Conservation (phyloP, 2,797 vertebrate species). For the Aulostomus chinensis region DNA sequence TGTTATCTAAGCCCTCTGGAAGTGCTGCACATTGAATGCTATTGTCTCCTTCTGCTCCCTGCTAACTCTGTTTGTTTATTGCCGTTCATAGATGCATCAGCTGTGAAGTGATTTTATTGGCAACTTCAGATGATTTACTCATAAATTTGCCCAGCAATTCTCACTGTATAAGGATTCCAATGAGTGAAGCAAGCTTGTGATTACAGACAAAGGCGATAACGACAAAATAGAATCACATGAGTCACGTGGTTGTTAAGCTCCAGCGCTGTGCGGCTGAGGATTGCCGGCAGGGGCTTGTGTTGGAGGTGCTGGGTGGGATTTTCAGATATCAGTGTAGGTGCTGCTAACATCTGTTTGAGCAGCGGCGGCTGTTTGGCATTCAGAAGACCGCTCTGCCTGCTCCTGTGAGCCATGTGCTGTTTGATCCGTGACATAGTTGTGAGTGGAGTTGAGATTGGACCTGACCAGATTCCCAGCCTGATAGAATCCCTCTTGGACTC, state of each 20-base stretch:
- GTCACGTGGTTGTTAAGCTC: constrained; percentile 23
- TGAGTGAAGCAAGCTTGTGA: background rate
- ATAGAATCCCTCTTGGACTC: constrained; percentile 33
- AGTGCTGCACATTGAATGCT: constrained; percentile 28
- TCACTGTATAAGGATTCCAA: background rate
- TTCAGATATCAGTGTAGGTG: constrained; percentile 55
- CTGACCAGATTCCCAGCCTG: constrained; percentile 40
- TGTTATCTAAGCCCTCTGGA: constrained; percentile 53
- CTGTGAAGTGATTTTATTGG: background rate
- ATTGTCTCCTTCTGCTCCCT: constrained; percentile 37
- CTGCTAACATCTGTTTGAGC: constrained; percentile 71
- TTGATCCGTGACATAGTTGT: constrained; percentile 63
- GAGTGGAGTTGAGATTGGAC: constrained; percentile 45
- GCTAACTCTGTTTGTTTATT: constrained; percentile 14
- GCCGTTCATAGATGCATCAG: constrained; percentile 39
- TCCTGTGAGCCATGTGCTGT: constrained; percentile 56
- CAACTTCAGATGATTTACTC: background rate
- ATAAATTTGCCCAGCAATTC: background rate
- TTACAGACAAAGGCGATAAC: background rate
- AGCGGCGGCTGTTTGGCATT: constrained; percentile 67
- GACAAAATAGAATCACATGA: background rate
- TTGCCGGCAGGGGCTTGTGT: constrained; percentile 46
- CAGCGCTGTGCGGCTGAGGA: constrained; percentile 22
- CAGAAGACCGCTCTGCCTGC: constrained; percentile 49
- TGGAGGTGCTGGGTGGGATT: constrained; percentile 52